Conservation (phyloP, 2,113 vertebrate species). For the Hirundichthys speculiger region DNA sequence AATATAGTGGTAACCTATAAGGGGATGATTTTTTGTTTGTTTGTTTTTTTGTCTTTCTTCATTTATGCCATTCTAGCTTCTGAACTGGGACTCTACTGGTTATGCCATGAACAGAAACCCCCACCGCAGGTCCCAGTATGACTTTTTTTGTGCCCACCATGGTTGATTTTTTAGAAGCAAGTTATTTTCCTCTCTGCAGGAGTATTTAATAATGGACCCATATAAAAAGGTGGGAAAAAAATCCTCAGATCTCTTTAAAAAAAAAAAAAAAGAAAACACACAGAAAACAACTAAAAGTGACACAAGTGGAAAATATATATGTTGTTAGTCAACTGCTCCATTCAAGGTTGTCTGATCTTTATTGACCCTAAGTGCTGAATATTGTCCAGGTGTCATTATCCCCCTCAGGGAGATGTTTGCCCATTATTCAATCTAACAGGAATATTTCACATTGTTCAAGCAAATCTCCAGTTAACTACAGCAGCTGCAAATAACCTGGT, state of each 20-base stretch:
- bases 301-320: constrained; percentile 62
- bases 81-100: constrained; percentile 45
- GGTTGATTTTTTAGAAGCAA: constrained; percentile 69
- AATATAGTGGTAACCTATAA: constrained; percentile 29
- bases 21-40: constrained; percentile 15
- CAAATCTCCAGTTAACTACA: constrained; percentile 51
- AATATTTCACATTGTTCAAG: constrained; percentile 47
- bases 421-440: constrained; percentile 71
- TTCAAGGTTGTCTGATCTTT: constrained; percentile 64
- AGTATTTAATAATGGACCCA: constrained; percentile 14
- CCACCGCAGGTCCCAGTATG: constrained; percentile 62
- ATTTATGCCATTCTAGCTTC: constrained; percentile 43
- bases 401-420: constrained; percentile 35
- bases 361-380: constrained; percentile 76
- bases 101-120: constrained; percentile 60
- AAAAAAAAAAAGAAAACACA: constrained; percentile 25
- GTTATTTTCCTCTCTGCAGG: constrained; percentile 44
- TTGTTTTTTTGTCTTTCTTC: not conserved
- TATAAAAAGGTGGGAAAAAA: not conserved
- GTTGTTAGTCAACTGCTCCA: constrained; percentile 54
- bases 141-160: constrained; percentile 67
- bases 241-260: constrained; percentile 11
- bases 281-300: too few relatives aligned
- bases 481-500: constrained; percentile 70
- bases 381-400: constrained; percentile 73